Base-by-base conservation (phyloP, 2,113 vertebrate genomes). In the Mystacornis crossleyi region DNA sequence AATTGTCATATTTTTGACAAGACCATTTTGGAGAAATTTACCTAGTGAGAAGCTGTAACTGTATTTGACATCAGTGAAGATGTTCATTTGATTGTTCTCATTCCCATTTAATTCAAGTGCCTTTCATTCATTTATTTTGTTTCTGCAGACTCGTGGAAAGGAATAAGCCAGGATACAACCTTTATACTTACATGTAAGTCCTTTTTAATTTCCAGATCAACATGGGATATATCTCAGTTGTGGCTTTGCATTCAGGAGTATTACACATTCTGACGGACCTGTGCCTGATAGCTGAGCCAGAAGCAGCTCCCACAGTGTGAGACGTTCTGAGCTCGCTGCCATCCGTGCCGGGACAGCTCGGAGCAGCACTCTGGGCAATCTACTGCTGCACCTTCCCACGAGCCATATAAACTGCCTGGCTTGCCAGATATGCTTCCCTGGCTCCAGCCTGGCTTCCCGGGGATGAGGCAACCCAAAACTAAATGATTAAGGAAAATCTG, bases 321-420 rank as follows among this genome's bases (percentile, higher is more conserved):
- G 19, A 19, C 58, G 45, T 19, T 50, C 53, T 6, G 20, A 53
- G 55, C 54, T 24, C 2, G 2, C 50, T 38, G 54, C 53, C 1
- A 0, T 23, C 21, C 2, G 0, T 3, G 34, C 65, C 20, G 24
- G 0, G 3, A 3, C 45, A 3, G 66, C 31, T 4, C 3, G 2
- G 54, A 51, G 11, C 29, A 14, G 43, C 26, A 18, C 72, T 23
- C 53, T 7, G 3, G 2, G 36, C n/a, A 28, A 34, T 1, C 72
- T 9, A 7, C 20, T 72, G 38, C 45, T 47, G 14, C 0, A 6
- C n/a, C 89, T 53, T 31, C 60, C 77, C 42, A 3, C 2, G 2
- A 77, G 54, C 83, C 58, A 23, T 0, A 14, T 0, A 10, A 61
- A 69, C n/a, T 11, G 26, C 40, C 12, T 43, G 51, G 3, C 43